Evolutionary conservation across 1,140 invertebrate species (phyloP).

Genomic region (Penaeus chinensis): DNA sequence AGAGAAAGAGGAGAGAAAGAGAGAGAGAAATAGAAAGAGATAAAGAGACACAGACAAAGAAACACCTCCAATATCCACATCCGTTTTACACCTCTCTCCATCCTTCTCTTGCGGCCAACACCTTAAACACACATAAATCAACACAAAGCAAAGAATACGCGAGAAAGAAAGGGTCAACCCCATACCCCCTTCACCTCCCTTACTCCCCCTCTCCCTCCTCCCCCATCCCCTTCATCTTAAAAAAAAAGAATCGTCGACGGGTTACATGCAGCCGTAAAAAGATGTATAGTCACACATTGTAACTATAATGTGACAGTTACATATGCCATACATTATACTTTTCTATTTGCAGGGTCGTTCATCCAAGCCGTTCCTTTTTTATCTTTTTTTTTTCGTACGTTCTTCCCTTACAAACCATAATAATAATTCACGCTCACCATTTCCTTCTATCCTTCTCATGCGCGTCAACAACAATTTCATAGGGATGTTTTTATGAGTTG

Average conservation of each 20-base stretch:
- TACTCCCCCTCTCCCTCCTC: neutral
- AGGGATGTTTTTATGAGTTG: neutral
- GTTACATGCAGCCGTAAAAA: neutral
- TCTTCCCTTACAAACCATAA: neutral
- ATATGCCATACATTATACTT: neutral
- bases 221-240: neutral
- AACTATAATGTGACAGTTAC: constrained; percentile 23
- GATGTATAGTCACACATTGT: neutral
- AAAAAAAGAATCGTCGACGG: neutral
- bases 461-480: neutral
- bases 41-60: neutral
- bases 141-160: neutral
- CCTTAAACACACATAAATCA: too few relatives aligned
- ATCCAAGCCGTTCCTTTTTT: neutral
- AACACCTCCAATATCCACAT: too few relatives aligned
- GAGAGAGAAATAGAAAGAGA: neutral
- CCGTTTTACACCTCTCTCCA: too few relatives aligned
- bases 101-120: too few relatives aligned
- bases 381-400: neutral
- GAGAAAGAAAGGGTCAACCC: neutral
- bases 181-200: constrained; percentile 4
- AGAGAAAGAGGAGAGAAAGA: neutral
- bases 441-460: constrained; percentile 1
- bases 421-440: neutral
- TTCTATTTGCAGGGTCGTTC: neutral